Base-by-base conservation (phyloP, 2,797 vertebrate genomes). In the Enteromius afrohamiltoni region DNA sequence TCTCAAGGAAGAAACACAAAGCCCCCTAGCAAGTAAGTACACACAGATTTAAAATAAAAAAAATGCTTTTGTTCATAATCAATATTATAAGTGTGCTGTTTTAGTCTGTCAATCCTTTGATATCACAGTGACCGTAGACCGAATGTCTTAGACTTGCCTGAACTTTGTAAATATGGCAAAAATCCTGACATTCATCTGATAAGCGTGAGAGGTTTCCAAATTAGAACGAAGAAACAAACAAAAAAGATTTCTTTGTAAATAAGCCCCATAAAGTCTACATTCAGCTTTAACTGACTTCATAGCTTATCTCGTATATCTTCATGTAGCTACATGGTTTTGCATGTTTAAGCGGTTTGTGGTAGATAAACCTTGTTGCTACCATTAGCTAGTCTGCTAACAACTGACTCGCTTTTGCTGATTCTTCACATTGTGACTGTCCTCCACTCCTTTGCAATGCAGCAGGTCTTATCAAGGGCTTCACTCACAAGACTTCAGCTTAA, bases 401-500 rank as follows among this genome's bases (percentile, higher is more conserved):
- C 74, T 49, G 73, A 76, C 60, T 29, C 49, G 21, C 55, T 70
- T 77, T 67, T 17, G 64, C 55, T 19, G 14, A 69, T 62, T 71
- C 26, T 82, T 77, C 45, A 62, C 53, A 62, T 70, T 8, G 79
- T 21, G 21, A 75, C 49, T 7, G 74, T 45, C 45, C 60, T 75
- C 37, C 10, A 21, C 11, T 34, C 31, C 67, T 40, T 40, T 45
- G 60, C 64, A 80, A 26, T 58, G 37, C 71, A 81, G 77, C 42
- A 7, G 1, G 58, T 84, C 29, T 49, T 64, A 58, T 70, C 19
- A 53, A 77, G 40, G 16, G 76, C 60, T 76, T 84, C 42, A 77
- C 31, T 29, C 80, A 51, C 34, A 53, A 16, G 47, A 55, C 47
- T 69, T 79, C 60, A 49, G 92, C 92, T 93, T 92, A 92, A 93